Evolutionary conservation across 2,888 invertebrate species (phyloP), one percentile per base, ranked within the genome.

Genomic region (Dendrolimus houi): DNA sequence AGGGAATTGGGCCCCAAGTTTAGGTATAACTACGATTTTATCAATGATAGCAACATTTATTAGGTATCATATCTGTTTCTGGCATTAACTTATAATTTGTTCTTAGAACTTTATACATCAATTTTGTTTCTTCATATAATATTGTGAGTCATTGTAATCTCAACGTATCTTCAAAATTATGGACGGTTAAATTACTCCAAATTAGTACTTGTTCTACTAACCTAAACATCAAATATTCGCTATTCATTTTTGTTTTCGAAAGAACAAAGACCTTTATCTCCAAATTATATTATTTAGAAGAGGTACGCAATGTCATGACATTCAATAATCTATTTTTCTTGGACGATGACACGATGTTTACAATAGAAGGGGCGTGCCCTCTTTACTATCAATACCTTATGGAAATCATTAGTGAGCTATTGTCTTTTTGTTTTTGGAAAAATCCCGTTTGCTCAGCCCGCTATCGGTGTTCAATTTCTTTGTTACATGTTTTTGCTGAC

Each of bases 371-470:
- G 72, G 69, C 70, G 69, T 64, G 67, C 60, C 65, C 61, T 67
- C 60, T 8, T 63, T 58, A 62, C 72, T 71, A 67, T 68, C 68
- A 70, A 69, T 74, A 69, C 70, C 66, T 70, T 71, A 64, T 64
- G 61, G 60, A 68, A 67, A 70, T 68, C 71, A 70, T 71, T 70
- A 68, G 63, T 57, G 64, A 62, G 63, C 71, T 66, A 78, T 78
- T 77, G 77, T 74, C 65, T 68, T 69, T 75, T 72, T 71, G 70
- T 78, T 78, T 72, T 73, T 73, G 65, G 64, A 66, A 65, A 56
- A 70, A 64, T 72, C 70, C 76, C 78, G 79, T 79, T 78, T 69
- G 63, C 63, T 67, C 42, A 69, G 61, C 65, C 69, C 64, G 72
- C 67, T 67, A 68, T 69, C 62, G 59, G 62, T 42, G 57, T 60